Base-by-base conservation (phyloP, 2,113 vertebrate genomes). In the Crotalus helleri region DNA sequence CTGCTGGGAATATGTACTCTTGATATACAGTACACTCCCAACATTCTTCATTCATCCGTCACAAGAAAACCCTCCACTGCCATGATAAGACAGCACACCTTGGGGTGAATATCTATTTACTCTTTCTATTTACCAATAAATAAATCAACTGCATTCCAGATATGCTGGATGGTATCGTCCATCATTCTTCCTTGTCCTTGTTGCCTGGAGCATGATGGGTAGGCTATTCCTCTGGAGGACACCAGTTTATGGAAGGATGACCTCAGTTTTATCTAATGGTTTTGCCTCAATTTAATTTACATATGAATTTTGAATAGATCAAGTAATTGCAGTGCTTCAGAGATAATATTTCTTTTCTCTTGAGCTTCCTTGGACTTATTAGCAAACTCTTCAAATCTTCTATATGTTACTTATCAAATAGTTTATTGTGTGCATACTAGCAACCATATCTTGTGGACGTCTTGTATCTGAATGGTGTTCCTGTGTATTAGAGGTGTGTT, bases 371-470 rank as follows among this genome's bases (percentile, higher is more conserved):
- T 24, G 61, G 44, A 44, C 51, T 9, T 49, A 61, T 90, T 51
- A 61, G 21, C 29, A 86, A 23, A 46, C 74, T 64, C 57, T 24
- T 93, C 39, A 86, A 58, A 81, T 86, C 61, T 93, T 44, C 89
- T 81, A 61, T 53, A 39, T 64, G 15, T 90, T 93, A 89, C 85
- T 90, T 54, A 90, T 90, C 55, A 61, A 90, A 57, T 90, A 90
- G 85, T 93, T 86, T 53, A 86, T 93, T 86, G 53, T 61, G 46
- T 61, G 89, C 55, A 24, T 61, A 53, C 46, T 90, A 61, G 44
- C 74, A 90, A 9, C 90, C 33, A 24, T 12, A 4, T 58, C 54
- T n/a, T 26, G 11, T 59, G 92, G 88, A 90, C 61, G 29, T 54
- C 74, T 26, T 39, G 8, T 85, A 61, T 85, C 81, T 89, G 57